Base-by-base conservation (phyloP, 2,888 invertebrate species). In the Eupithecia subfuscata region DNA sequence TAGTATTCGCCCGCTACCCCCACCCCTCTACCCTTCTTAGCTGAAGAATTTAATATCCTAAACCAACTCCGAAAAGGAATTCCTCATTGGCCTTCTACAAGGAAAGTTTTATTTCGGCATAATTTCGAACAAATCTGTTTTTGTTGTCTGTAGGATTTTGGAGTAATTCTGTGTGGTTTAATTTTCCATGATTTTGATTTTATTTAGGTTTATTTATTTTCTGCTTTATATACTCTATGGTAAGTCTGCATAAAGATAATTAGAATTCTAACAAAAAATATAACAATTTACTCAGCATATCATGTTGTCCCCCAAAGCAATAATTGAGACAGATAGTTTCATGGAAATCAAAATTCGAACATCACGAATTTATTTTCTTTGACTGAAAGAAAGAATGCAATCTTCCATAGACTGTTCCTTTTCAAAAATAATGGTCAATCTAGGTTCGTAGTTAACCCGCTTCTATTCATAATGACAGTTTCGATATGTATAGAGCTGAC, bases 21-120 rank as follows among this genome's bases (percentile, higher is more conserved):
- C 22, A 12, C 12, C 22, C 56, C 37, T 69, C 80, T 56, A 74
- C 78, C 75, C 76, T 74, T 65, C 73, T 73, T 65, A 43, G 68
- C 64, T 68, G 73, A 77, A 77, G 77, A 78, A 80, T 80, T 73
- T 80, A 79, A 80, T 79, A 79, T 78, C 75, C 72, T 67, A 77
- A 77, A 75, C 70, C 70, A 52, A 77, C 74, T 69, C 37, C 40
- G 11, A 70, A 70, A 56, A 40, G 63, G 74, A 74, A 74, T 77
- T 69, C 71, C 74, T 74, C 69, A 70, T 74, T 67, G 71, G 12
- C 34, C 34, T 64, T 34, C 67, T 69, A 52, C 18, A 43, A 68
- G 56, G 37, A n/a, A 74, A 70, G 70, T 74, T 72, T 67, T 65
- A 14, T 48, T 68, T 68, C 40, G 22, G 68, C 43, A 68, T 68